Conservation (phyloP, 2,113 vertebrate genomes). For the Tympanuchus pallidicinctus region DNA sequence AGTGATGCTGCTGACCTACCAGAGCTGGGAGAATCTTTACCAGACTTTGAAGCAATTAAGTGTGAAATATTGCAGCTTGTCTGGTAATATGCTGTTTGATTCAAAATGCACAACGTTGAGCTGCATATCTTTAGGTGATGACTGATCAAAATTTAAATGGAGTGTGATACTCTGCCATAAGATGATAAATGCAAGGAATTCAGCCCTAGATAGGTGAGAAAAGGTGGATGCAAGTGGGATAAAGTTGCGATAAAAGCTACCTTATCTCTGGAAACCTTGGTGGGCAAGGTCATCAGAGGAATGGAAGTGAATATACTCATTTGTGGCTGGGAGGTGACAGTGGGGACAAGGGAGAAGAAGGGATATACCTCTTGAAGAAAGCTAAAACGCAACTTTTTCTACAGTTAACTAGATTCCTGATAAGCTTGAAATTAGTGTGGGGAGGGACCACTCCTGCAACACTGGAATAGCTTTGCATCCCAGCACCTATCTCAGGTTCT, state of each 20-base stretch:
- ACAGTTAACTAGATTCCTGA: not conserved
- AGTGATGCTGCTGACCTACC: not conserved
- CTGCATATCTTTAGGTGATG: slow-evolving; percentile 29
- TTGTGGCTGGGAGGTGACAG: not conserved
- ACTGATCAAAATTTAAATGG: slow-evolving; percentile 39
- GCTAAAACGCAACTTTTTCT: not conserved
- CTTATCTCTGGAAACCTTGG: not conserved
- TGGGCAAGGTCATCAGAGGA: not conserved
- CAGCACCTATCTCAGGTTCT: not conserved
- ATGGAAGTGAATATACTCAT: not conserved
- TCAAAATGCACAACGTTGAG: not conserved
- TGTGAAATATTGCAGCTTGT: not conserved
- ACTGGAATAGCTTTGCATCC: not conserved
- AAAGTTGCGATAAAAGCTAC: not conserved
- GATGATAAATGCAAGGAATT: slow-evolving; percentile 29
- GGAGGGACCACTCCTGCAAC: not conserved
- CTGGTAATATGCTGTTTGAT: slow-evolving; percentile 18
- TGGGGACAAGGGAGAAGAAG: not conserved
- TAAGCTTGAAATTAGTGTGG: not conserved
- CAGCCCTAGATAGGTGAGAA: slow-evolving; percentile 20
- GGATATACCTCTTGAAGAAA: not conserved
- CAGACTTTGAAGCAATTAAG: not conserved
- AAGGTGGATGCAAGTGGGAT: not conserved
- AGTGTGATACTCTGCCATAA: slow-evolving; percentile 9
- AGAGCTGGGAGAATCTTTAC: not conserved